These are phyloP conservation scores for Dicyrtomina minuta DNA, from an alignment of 2,888 invertebrate species.

Conservation along the genomic window DNA sequence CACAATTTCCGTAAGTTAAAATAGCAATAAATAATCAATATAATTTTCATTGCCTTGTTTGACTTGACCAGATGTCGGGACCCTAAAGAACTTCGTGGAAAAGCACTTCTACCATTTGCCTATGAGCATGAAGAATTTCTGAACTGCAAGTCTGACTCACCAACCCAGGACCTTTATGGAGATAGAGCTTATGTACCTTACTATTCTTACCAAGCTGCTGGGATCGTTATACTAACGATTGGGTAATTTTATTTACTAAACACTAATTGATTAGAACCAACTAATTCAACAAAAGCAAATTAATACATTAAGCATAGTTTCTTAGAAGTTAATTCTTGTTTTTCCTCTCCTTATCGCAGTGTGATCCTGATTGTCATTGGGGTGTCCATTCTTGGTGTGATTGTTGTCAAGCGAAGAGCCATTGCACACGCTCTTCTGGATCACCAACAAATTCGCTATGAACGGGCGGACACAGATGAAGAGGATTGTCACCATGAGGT, in stretches of 20 bases:
- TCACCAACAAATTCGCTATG: constrained; percentile 51
- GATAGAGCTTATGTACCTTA: not conserved
- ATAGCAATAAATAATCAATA: not conserved
- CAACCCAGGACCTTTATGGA: no score
- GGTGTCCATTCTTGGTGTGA: constrained; percentile 44
- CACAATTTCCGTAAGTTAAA: no score
- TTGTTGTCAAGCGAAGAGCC: constrained; percentile 50
- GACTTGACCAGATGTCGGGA: constrained; percentile 43
- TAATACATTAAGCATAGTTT: no score
- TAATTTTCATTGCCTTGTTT: not conserved
- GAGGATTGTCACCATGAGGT: constrained; percentile 28
- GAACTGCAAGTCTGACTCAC: constrained; percentile 33
- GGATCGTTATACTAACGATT: constrained; percentile 44
- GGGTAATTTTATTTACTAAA: constrained; percentile 37
- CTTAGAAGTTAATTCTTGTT: no score
- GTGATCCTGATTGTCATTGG: constrained; percentile 45
- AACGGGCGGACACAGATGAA: constrained; percentile 50
- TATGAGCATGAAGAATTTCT: constrained; percentile 39
- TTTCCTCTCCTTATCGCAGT: no score
- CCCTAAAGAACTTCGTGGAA: constrained; percentile 42
- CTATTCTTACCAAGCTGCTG: constrained; percentile 18
- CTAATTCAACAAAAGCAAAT: no score
- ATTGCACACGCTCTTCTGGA: constrained; percentile 45
- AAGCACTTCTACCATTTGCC: constrained; percentile 31
- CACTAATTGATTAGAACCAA: no score